A percentile compares a stretch with the other conserved stretches of the same genome.
phyloP scores from a whole-genome alignment of 2,888 invertebrate genomes.

The Melanostoma mellinum region DNA sequence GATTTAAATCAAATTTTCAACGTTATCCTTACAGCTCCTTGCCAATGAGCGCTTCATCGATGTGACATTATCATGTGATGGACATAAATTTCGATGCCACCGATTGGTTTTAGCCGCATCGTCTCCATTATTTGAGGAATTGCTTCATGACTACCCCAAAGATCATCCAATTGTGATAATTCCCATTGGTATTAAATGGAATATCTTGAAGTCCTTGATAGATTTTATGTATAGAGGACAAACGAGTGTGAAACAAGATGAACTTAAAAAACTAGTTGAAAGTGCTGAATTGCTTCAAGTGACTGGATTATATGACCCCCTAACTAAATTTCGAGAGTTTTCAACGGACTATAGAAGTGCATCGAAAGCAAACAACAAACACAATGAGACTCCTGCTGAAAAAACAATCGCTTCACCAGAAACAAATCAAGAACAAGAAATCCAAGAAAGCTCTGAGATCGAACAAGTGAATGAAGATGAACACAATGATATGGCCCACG shows the following conservation, averaged over 20 bases:
- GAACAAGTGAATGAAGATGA: neutral
- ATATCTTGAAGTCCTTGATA: constrained; percentile 90
- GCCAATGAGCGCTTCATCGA: constrained; percentile 85
- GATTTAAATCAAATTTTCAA: neutral
- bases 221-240: constrained; percentile 94
- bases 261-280: constrained; percentile 88
- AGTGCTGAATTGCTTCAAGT: constrained; percentile 91
- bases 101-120: constrained; percentile 91
- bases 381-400: neutral
- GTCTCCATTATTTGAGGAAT: constrained; percentile 86
- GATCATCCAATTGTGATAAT: constrained; percentile 89
- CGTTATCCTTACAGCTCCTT: constrained; percentile 62
- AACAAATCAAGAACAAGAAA: neutral
- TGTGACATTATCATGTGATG: constrained; percentile 92
- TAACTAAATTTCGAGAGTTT: constrained; percentile 46
- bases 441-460: neutral
- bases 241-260: constrained; percentile 90
- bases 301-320: constrained; percentile 83
- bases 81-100: constrained; percentile 89
- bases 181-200: constrained; percentile 90
- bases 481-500: neutral
- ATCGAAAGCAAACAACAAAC: neutral
- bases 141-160: constrained; percentile 84
- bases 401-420: neutral
- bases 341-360: neutral